Conservation (phyloP, 2,888 invertebrate species). For the Tiliacea aurago region DNA sequence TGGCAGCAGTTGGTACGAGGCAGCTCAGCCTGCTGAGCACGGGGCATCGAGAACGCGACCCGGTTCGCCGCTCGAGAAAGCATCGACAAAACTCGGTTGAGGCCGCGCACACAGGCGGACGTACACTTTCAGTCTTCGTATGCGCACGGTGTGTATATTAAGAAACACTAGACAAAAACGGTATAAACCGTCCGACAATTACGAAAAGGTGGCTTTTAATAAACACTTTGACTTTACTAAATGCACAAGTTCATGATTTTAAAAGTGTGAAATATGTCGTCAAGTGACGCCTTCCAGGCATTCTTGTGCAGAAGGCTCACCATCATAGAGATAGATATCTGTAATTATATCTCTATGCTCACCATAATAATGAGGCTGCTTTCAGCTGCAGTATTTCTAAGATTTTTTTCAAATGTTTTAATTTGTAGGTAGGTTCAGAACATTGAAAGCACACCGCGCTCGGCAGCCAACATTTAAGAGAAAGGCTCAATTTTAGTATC, state of each 20-base stretch:
- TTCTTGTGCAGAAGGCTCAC: neutral
- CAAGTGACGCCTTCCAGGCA: slow-evolving; percentile 12
- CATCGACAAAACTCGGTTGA: slow-evolving; percentile 91
- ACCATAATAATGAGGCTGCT: slow-evolving; percentile 8
- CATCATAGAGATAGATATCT: no score
- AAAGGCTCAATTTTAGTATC: slow-evolving; percentile 28
- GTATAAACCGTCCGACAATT: slow-evolving; percentile 70
- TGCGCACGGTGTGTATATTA: slow-evolving; percentile 76
- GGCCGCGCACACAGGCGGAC: slow-evolving; percentile 87
- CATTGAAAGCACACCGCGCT: no score
- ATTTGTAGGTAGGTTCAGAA: neutral
- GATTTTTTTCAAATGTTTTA: neutral
- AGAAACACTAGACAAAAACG: slow-evolving; percentile 74
- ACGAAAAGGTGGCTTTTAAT: slow-evolving; percentile 63
- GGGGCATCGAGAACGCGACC: slow-evolving; percentile 89
- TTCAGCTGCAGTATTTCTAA: slow-evolving; percentile 1
- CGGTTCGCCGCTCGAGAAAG: slow-evolving; percentile 90
- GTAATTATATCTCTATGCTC: no score
- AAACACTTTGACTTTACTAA: slow-evolving; percentile 28
- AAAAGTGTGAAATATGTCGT: neutral
- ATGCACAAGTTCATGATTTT: slow-evolving; percentile 20
- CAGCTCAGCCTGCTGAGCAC: slow-evolving; percentile 81
- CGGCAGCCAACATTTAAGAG: slow-evolving; percentile 11
- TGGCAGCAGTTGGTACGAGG: slow-evolving; percentile 68
- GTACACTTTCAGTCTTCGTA: slow-evolving; percentile 85